Percentiles rank a stretch among this genome's conserved stretches.
Evolutionary conservation across 2,113 vertebrate species (phyloP).

Genomic region (Menidia beryllina): DNA sequence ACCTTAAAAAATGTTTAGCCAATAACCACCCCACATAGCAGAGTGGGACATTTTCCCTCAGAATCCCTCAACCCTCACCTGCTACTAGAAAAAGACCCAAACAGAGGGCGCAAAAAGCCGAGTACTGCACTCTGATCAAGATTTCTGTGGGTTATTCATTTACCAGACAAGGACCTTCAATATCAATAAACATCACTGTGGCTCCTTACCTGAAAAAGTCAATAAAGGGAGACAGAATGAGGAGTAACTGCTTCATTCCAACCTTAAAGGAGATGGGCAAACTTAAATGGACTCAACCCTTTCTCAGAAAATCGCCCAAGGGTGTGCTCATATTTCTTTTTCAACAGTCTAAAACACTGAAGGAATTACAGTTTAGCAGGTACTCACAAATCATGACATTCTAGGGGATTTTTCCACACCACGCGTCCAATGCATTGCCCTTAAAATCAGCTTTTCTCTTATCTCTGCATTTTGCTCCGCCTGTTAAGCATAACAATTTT

Average conservation of each 20-base stretch:
- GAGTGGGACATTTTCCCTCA: conserved; percentile 40
- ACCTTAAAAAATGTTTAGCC: conserved; percentile 6
- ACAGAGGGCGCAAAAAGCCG: background rate
- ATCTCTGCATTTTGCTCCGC: too few relatives aligned
- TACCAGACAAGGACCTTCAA: conserved; percentile 23
- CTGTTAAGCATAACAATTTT: too few relatives aligned
- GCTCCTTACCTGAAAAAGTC: conserved; percentile 2
- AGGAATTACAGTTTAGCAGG: background rate
- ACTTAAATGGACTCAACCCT: background rate
- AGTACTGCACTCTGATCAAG: background rate
- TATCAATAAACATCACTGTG: background rate
- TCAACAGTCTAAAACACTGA: background rate
- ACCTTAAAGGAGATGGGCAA: background rate
- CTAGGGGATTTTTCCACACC: too few relatives aligned
- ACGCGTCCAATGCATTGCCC: too few relatives aligned
- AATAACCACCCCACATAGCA: conserved; percentile 13
- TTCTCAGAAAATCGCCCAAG: background rate
- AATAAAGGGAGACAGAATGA: background rate
- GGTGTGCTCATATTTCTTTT: background rate
- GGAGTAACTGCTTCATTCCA: background rate
- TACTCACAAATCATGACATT: too few relatives aligned
- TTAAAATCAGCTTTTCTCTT: too few relatives aligned
- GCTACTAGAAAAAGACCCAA: conserved; percentile 2
- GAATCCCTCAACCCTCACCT: conserved; percentile 37
- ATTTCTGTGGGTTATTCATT: too few relatives aligned